These are phyloP conservation scores for Furcifer pardalis DNA, from an alignment of 2,797 vertebrate genomes.

Conservation along the genomic window DNA sequence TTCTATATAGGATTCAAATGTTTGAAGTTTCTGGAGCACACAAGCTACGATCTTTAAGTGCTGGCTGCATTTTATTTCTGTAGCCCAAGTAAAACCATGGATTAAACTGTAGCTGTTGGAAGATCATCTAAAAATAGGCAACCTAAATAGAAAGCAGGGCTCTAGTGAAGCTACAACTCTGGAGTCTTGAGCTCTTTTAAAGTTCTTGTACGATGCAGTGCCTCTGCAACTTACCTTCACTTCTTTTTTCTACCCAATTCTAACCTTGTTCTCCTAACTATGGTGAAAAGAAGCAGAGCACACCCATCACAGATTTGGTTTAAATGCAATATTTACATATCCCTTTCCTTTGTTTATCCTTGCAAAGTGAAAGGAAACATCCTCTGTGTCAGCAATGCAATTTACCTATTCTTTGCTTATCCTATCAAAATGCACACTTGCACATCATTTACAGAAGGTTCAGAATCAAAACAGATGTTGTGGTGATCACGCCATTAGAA, in stretches of 20 bases:
- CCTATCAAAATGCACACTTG: background rate
- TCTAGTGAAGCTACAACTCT: background rate
- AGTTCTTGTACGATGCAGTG: background rate
- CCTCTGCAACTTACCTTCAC: background rate
- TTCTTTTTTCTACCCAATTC: background rate
- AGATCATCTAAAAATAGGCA: constrained; percentile 27
- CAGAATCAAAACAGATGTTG: too few relatives aligned
- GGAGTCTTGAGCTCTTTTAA: background rate
- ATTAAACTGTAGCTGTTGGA: constrained; percentile 22
- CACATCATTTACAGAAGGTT: background rate
- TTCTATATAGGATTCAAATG: background rate
- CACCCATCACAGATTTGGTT: background rate
- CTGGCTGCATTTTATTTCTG: constrained; percentile 17
- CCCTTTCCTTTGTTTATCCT: too few relatives aligned
- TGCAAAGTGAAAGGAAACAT: too few relatives aligned
- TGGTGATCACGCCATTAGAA: too few relatives aligned
- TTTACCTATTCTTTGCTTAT: background rate
- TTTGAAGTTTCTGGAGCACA: background rate
- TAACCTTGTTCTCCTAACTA: background rate
- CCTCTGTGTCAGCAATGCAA: too few relatives aligned
- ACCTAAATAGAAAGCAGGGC: constrained; percentile 1
- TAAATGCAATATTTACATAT: background rate
- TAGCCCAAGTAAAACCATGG: constrained; percentile 19
- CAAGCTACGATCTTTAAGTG: background rate
- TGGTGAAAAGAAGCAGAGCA: background rate